phyloP scores from a whole-genome alignment of 2,797 vertebrate species.

The Gastrophryne carolinensis region DNA sequence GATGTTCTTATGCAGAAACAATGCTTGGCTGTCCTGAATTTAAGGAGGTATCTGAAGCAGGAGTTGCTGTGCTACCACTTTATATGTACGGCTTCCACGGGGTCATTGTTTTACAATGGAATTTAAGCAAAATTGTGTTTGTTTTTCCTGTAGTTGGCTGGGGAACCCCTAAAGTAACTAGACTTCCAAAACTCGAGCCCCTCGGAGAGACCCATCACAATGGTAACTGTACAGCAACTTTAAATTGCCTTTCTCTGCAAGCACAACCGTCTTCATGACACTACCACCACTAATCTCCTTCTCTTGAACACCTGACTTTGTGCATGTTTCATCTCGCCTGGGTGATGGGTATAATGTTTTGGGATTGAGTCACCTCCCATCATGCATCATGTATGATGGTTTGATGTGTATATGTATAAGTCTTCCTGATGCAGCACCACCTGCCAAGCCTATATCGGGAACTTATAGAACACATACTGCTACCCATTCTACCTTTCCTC shows the following conservation, averaged over 20 bases:
- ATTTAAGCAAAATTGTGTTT: slow-evolving; percentile 64
- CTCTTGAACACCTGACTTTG: neutral
- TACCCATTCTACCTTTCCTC: too few relatives aligned
- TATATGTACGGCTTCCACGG: neutral
- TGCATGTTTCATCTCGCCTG: neutral
- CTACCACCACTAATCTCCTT: neutral
- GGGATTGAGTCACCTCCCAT: neutral
- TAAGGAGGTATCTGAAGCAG: too few relatives aligned
- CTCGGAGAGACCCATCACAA: slow-evolving; percentile 86
- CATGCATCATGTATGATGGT: too few relatives aligned
- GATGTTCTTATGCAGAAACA: too few relatives aligned
- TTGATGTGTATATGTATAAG: too few relatives aligned
- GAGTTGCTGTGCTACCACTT: too few relatives aligned
- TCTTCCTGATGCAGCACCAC: too few relatives aligned
- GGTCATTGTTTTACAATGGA: neutral
- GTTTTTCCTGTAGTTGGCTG: slow-evolving; percentile 86
- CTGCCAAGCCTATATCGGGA: too few relatives aligned
- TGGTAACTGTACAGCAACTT: slow-evolving; percentile 78
- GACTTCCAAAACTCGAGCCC: slow-evolving; percentile 91
- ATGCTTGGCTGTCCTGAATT: too few relatives aligned
- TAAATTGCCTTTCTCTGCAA: slow-evolving; percentile 57
- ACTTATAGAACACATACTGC: too few relatives aligned
- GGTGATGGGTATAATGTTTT: neutral
- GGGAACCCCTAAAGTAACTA: slow-evolving; percentile 91
- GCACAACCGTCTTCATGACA: slow-evolving; percentile 37